These are phyloP conservation scores for Zoanthus gigantus DNA, from an alignment of 92 coral and sea anemone genomes.

Conservation along the genomic window DNA sequence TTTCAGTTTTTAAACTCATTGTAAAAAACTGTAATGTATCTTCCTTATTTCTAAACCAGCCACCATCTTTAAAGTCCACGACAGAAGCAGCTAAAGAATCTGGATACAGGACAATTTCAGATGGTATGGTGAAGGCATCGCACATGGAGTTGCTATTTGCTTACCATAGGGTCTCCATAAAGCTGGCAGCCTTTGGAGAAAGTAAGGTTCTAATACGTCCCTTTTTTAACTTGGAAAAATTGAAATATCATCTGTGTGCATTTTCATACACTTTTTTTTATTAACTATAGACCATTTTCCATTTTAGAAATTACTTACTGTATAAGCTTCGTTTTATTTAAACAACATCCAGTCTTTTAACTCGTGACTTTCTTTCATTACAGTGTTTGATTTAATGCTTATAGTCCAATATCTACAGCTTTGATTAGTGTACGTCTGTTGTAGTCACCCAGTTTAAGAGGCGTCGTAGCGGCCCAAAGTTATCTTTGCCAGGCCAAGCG, in stretches of 20 bases:
- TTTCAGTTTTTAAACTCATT: neutral
- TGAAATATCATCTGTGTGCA: neutral
- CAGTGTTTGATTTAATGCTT: too few species aligned
- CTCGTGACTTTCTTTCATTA: too few species aligned
- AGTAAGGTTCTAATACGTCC: constrained; percentile 34
- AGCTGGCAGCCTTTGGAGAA: constrained; percentile 69
- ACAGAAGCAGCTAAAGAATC: constrained; percentile 19
- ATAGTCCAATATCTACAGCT: too few species aligned
- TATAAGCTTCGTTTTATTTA: too few species aligned
- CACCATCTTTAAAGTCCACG: neutral
- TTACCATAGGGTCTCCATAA: constrained; percentile 81
- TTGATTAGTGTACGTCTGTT: too few species aligned
- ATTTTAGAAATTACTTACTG: too few species aligned
- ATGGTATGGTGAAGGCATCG: constrained; percentile 72
- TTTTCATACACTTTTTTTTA: neutral
- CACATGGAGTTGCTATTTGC: constrained; percentile 94
- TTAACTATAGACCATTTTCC: too few species aligned
- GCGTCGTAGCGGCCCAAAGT: too few species aligned
- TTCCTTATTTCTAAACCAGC: neutral
- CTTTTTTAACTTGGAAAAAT: neutral
- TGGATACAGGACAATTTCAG: neutral
- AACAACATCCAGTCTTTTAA: too few species aligned
- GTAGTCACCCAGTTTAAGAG: too few species aligned
- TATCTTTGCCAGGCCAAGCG: too few species aligned
- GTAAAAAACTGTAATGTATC: neutral